Conservation (phyloP, 2,797 vertebrate genomes). For the Eleutherodactylus coqui region DNA sequence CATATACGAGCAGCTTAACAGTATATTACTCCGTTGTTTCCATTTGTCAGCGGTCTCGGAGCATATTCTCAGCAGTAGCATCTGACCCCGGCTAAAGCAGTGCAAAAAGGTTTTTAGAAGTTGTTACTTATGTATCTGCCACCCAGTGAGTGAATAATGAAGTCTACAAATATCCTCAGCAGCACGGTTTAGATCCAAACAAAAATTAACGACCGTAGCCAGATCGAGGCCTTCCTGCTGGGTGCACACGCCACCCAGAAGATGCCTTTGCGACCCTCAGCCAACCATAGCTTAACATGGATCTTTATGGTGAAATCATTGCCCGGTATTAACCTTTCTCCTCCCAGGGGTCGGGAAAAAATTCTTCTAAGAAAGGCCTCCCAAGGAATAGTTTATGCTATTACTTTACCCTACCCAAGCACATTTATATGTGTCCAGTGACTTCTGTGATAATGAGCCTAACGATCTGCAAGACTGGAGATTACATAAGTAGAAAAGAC, state of each 20-base stretch:
- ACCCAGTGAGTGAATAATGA: constrained; percentile 81
- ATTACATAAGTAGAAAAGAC: not conserved
- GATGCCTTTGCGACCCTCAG: not conserved
- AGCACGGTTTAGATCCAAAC: constrained; percentile 74
- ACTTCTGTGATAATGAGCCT: not conserved
- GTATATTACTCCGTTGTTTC: constrained; percentile 23
- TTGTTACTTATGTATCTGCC: constrained; percentile 68
- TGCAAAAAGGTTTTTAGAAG: constrained; percentile 59
- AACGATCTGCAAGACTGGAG: not conserved
- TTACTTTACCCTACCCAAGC: not conserved
- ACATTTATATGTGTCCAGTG: not conserved
- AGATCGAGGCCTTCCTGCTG: constrained; percentile 79
- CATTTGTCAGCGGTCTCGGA: constrained; percentile 8
- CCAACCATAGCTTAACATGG: not conserved
- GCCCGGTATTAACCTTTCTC: constrained; percentile 15
- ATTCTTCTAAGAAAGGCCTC: not conserved
- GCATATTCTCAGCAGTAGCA: constrained; percentile 57
- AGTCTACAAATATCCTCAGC: constrained; percentile 77
- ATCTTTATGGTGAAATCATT: not conserved
- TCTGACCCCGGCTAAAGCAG: constrained; percentile 54
- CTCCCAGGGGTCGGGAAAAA: not conserved
- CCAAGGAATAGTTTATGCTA: not conserved
- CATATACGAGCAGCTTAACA: constrained; percentile 4
- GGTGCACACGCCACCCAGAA: constrained; percentile 66
- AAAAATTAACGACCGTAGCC: constrained; percentile 82